Evolutionary conservation across 2,888 invertebrate species (phyloP).

Genomic region (Fragum sueziense): DNA sequence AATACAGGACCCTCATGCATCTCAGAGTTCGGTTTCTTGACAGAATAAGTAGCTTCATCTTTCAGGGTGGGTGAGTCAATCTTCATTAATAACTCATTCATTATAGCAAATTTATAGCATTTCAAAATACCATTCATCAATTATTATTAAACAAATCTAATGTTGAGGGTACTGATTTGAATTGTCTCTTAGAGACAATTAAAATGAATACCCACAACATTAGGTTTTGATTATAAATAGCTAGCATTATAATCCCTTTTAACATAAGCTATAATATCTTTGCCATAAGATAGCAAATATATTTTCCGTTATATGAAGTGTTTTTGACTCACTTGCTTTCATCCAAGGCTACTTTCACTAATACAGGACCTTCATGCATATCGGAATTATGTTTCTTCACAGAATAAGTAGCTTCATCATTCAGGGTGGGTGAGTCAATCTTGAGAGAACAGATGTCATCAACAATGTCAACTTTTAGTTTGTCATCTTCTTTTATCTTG

Average conservation of each 20-base stretch:
- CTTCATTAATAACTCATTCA: no score
- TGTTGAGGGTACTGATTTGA: no score
- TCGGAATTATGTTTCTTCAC: conserved; percentile 20
- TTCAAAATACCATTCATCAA: no score
- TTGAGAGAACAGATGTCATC: conserved; percentile 24
- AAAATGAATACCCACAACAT: no score
- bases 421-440: conserved; percentile 17
- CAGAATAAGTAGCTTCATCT: conserved; percentile 42
- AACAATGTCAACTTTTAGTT: background rate
- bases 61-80: conserved; percentile 17
- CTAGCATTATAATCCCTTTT: no score
- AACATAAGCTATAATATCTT: no score
- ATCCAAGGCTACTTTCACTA: conserved; percentile 26
- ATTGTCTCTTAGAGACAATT: no score
- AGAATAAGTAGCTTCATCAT: conserved; percentile 40
- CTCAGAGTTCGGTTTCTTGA: conserved; percentile 18
- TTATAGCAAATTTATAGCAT: no score
- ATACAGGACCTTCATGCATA: conserved; percentile 25
- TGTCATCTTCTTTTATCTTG: conserved; percentile 16
- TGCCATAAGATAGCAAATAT: no score
- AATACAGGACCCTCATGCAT: conserved; percentile 28
- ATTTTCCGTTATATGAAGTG: no score
- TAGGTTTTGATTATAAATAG: no score
- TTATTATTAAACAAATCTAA: no score
- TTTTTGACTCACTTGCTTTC: conserved; percentile 9